phyloP scores from a whole-genome alignment of 2,113 vertebrate genomes.

The Glaucomys volans region DNA sequence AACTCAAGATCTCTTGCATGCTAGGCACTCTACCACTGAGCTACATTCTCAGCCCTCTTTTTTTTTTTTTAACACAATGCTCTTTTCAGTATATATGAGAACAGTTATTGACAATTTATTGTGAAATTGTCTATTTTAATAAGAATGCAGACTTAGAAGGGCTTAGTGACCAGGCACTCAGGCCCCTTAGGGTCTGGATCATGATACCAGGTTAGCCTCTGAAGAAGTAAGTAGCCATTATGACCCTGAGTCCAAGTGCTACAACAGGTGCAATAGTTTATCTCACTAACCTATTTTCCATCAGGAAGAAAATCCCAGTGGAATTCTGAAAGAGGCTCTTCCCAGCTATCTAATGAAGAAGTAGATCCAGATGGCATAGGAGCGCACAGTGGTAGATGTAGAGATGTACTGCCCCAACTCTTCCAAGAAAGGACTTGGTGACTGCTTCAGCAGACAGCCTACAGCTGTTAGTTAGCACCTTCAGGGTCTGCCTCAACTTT shows the following conservation, averaged over 20 bases:
- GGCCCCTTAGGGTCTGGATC: background rate
- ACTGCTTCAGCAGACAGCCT: background rate
- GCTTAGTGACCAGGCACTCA: background rate
- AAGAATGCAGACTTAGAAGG: background rate
- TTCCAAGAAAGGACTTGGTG: too few species aligned
- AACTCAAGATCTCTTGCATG: too few species aligned
- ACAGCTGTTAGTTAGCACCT: background rate
- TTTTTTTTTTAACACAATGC: background rate
- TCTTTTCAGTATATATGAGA: background rate
- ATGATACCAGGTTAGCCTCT: background rate
- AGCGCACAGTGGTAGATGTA: background rate
- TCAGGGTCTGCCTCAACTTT: background rate
- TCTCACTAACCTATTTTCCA: background rate
- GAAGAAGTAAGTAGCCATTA: background rate
- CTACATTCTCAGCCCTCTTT: too few species aligned
- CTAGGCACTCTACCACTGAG: too few species aligned
- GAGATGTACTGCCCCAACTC: background rate
- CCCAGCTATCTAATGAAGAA: background rate
- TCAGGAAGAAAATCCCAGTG: background rate
- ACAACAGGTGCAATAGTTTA: background rate
- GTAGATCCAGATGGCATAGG: background rate
- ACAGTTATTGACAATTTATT: background rate
- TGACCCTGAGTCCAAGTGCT: background rate
- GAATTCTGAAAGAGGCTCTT: too few species aligned
- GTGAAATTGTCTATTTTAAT: too few species aligned